Evolutionary conservation across 1,140 invertebrate species (phyloP), one percentile per base, ranked within the genome.

Genomic region (Gonatopus flavifemur): DNA sequence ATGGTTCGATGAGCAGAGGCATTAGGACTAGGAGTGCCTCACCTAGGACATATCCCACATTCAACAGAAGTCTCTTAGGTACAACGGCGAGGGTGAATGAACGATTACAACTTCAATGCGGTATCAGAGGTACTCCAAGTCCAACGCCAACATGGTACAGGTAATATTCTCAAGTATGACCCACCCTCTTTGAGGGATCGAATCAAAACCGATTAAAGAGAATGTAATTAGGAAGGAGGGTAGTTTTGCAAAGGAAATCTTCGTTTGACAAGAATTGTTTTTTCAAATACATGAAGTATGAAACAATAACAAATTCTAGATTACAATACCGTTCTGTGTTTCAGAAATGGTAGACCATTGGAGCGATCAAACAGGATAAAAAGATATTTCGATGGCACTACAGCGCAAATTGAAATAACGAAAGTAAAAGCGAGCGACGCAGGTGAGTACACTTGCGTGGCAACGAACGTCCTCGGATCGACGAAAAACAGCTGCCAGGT

Each of bases 391-490:
- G 73, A 81, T 44, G 78, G 74, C 0, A 61, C 61, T 16, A 72
- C 64, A 2, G 76, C 80, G 13, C 62, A 71, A 25, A 66, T 87
- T 3, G 72, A 82, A 46, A 78, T 87, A 44, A 70, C 78, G 3
- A 60, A 77, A 35, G 77, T 84, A 2, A 71, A 76, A 16, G 15
- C 59, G 0, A 71, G 66, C 2, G 85, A 87, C 62, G 74, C 80
- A 16, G 85, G 84, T 16, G 62, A 80, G 39, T 94, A 94, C 62
- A 86, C 84, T 2, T 90, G 89, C 66, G 83, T 88, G 39, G 86
- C 88, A 3, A 82, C 82, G 16, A 89, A 90, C 69, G 77, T 72
- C 21, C 57, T 71, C 31, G 71, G 71, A 3, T 53, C 67, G 3
- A 61, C 60, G 5, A 71, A 56, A 54, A 72, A 48, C 33, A 67